A percentile compares a stretch with the other conserved stretches of the same genome.
These are phyloP conservation scores for Macrosiphum euphorbiae DNA, from an alignment of 2,888 invertebrate genomes.

Conservation along the genomic window DNA sequence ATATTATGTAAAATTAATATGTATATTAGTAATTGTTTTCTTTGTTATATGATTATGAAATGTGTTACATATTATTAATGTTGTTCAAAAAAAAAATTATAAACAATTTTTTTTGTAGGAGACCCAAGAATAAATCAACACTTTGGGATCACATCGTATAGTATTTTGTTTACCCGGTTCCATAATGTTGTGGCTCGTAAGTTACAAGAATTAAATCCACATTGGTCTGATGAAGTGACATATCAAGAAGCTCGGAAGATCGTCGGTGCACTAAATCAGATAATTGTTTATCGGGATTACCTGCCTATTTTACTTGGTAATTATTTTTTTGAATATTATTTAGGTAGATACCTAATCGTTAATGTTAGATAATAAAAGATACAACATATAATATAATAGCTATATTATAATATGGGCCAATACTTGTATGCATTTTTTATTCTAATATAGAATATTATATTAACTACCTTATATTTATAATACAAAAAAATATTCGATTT, in stretches of 20 bases:
- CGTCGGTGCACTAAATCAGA: constrained; percentile 87
- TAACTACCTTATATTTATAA: no score
- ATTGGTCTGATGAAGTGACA: constrained; percentile 88
- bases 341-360: neutral
- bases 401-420: neutral
- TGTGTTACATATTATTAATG: neutral
- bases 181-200: constrained; percentile 88
- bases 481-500: no score
- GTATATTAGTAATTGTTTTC: no score
- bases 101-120: constrained; percentile 73
- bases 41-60: no score
- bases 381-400: neutral
- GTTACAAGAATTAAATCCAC: constrained; percentile 85
- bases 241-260: constrained; percentile 82
- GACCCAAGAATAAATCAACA: constrained; percentile 95
- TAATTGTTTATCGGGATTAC: constrained; percentile 91
- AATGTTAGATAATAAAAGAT: neutral
- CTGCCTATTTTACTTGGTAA: constrained; percentile 89
- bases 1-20: no score
- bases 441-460: no score
- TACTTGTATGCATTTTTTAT: no score
- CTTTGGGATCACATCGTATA: constrained; percentile 89
- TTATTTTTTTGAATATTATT: neutral
- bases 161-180: constrained; percentile 89
- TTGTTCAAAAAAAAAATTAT: neutral